These are phyloP conservation scores for Acanthosepion esculentum DNA, from an alignment of 2,888 invertebrate species.

Conservation along the genomic window DNA sequence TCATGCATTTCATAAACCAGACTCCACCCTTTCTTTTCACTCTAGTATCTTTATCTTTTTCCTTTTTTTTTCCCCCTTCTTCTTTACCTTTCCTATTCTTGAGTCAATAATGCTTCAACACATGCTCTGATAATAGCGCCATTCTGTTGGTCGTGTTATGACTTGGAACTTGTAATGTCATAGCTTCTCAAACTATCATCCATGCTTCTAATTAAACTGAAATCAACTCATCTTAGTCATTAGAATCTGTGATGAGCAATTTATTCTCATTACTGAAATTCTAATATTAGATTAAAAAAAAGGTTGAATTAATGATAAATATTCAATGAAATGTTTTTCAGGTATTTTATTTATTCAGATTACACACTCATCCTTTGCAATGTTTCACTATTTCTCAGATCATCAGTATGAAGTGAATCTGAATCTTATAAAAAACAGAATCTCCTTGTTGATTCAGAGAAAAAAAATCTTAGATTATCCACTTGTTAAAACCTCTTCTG, in stretches of 20 bases:
- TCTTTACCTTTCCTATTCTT: not conserved
- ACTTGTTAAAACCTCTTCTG: too few relatives aligned
- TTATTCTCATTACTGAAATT: not conserved
- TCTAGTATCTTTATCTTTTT: not conserved
- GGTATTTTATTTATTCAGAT: not conserved
- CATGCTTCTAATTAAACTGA: not conserved
- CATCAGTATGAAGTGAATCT: too few relatives aligned
- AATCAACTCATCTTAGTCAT: not conserved
- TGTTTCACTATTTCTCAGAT: not conserved
- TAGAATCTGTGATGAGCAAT: not conserved
- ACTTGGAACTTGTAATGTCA: not conserved
- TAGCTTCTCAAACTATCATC: not conserved
- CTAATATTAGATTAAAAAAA: not conserved
- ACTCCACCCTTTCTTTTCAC: not conserved
- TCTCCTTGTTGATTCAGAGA: too few relatives aligned
- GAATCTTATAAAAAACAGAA: too few relatives aligned
- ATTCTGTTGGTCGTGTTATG: not conserved
- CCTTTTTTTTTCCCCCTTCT: not conserved
- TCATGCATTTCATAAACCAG: not conserved
- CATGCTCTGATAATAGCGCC: not conserved
- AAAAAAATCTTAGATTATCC: too few relatives aligned
- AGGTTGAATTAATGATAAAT: not conserved
- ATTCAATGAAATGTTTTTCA: not conserved
- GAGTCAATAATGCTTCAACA: conserved; percentile 17
- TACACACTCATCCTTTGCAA: not conserved